Percentiles rank a stretch among this genome's conserved stretches.
Conservation (phyloP, 2,797 vertebrate genomes). For the Fratercula arctica region DNA sequence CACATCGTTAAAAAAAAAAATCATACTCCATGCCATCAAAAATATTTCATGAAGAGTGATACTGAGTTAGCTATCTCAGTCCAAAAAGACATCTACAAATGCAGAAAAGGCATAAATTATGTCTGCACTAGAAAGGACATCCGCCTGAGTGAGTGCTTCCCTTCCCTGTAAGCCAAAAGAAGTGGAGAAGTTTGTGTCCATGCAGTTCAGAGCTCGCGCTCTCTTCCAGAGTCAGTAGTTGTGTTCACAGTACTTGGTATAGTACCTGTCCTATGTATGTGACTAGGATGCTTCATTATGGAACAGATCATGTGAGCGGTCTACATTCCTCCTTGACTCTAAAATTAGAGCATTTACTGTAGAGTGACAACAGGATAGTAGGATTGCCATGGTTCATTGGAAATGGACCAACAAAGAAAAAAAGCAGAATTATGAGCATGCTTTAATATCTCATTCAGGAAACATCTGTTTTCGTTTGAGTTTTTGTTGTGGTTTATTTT, state of each 20-base stretch:
- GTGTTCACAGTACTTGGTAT: fast-evolving
- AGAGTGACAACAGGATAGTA: not conserved
- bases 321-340: not conserved
- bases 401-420: not conserved
- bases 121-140: not conserved
- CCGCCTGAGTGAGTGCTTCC: not conserved
- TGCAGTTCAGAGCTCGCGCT: not conserved
- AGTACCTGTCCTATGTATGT: not conserved
- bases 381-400: not conserved
- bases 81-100: not conserved
- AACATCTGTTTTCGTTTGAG: not conserved
- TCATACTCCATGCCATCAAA: not conserved
- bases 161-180: not conserved
- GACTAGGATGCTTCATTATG: not conserved
- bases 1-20: not conserved
- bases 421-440: not conserved
- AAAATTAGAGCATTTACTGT: not conserved
- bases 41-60: not conserved
- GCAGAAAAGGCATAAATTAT: not conserved
- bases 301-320: not conserved
- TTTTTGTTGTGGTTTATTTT: not conserved
- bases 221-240: not conserved
- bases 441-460: not conserved
- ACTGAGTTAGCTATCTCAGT: not conserved
- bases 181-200: not conserved